Evolutionary conservation across 2,888 invertebrate genomes (phyloP).

Genomic region (Trachelus troglodyta): DNA sequence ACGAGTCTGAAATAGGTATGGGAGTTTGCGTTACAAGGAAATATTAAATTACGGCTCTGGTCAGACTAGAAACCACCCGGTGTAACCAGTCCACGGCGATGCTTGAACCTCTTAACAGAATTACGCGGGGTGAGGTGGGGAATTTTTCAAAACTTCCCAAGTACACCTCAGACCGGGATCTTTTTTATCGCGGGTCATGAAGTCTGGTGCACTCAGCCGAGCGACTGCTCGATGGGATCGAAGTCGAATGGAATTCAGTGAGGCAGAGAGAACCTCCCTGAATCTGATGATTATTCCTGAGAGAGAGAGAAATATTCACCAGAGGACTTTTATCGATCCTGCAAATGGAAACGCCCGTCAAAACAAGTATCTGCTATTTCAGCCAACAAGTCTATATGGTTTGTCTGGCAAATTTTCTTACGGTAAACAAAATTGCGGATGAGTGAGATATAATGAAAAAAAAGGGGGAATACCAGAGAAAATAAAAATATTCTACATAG

Average conservation of each 20-base stretch:
- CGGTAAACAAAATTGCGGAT: background rate
- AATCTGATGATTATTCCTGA: background rate
- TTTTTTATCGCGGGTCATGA: background rate
- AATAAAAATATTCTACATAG: background rate
- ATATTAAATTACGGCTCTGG: conserved; percentile 45
- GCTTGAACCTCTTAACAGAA: background rate
- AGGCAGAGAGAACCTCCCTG: background rate
- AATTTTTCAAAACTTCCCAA: conserved; percentile 18
- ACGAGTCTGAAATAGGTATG: background rate
- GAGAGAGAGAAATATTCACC: background rate
- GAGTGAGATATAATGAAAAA: background rate
- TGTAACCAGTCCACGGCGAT: background rate
- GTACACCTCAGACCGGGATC: background rate
- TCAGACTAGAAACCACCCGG: background rate
- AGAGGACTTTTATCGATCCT: background rate
- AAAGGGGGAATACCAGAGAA: too few species aligned
- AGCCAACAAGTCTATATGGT: background rate
- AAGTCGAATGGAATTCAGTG: background rate
- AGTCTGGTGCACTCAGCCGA: background rate
- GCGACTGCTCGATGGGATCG: background rate
- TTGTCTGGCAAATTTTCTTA: background rate
- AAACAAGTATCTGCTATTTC: background rate
- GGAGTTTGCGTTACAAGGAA: conserved; percentile 53
- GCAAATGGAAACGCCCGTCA: background rate
- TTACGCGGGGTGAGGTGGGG: conserved; percentile 34